Evolutionary conservation across 2,797 vertebrate genomes (phyloP), one percentile per base, ranked within the genome.

Genomic region (Danio jaintianensis): DNA sequence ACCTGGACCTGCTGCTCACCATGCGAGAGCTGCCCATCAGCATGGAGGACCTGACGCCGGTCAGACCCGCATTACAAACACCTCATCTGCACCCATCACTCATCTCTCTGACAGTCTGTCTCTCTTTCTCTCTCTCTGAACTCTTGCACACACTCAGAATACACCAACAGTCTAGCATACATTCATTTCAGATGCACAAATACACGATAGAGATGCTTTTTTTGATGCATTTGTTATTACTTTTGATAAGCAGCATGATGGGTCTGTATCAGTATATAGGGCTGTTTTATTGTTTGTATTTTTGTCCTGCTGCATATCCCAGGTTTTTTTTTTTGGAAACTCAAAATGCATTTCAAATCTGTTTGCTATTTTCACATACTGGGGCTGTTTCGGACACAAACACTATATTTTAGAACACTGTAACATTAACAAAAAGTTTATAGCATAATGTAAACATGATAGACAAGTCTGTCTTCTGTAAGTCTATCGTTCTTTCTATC

Each of bases 1-100:
- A 92, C 63, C n/a, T 96, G 74, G 95, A 94, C 88, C 92, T 95
- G 56, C 91, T 96, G 88, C 91, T 96, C 85, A 92, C 85, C 2
- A 79, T 95, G 75, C 92, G 95, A 81, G 95, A 96, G 86, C 91
- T 97, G 52, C 94, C 94, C 0, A 85, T 84, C 79, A 92, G 89
- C 87, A 90, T 94, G 87, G 90, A 87, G 13, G 94, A 96, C 79
- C 90, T 95, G 86, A 90, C 94, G 71, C 94, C 94, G 4, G 93
- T 95, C 86, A 95, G 95, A 48, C 55, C 47, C 76, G 45, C 76
- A 78, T 68, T 61, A 59, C 66, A 69, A 48, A 69, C 76, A 77
- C 43, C 55, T 68, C 63, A 58, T 77, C 38, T 69, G 76, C 75
- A 58, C 43, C 76, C 50, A 66, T 70, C 64, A 50, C 40, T 69